These are phyloP conservation scores for Griposia aprilina DNA, from an alignment of 2,888 invertebrate genomes.

Conservation along the genomic window DNA sequence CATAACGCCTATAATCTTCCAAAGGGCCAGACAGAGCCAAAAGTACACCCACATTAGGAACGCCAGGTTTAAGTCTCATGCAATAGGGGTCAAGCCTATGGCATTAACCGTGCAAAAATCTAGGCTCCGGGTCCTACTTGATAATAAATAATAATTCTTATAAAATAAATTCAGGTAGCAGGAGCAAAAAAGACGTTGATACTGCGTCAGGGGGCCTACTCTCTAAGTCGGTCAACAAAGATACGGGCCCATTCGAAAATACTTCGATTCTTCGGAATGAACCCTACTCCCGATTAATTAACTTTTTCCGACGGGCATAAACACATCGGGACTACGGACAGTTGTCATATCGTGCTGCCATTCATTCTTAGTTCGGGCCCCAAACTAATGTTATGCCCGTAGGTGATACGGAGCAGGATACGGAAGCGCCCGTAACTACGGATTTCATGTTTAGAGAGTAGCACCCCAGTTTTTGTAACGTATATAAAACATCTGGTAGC, in stretches of 20 bases:
- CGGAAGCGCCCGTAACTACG: too few relatives aligned
- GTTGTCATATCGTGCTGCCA: too few relatives aligned
- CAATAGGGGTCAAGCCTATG: background rate
- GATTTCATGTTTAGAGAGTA: too few relatives aligned
- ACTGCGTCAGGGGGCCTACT: background rate
- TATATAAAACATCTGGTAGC: conserved; percentile 33
- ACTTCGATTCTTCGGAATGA: too few relatives aligned
- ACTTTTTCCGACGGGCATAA: too few relatives aligned
- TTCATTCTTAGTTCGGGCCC: too few relatives aligned
- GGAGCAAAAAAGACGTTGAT: conserved; percentile 3
- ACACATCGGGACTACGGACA: too few relatives aligned
- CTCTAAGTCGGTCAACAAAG: too few relatives aligned
- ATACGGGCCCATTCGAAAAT: too few relatives aligned
- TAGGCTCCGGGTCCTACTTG: background rate
- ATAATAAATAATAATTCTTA: background rate
- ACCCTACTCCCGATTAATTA: too few relatives aligned
- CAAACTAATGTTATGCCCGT: too few relatives aligned
- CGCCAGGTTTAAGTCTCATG: background rate
- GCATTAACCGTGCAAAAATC: background rate
- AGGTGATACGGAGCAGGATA: too few relatives aligned
- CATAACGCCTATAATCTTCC: background rate
- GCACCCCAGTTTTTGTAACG: conserved; percentile 21
- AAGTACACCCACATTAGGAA: background rate
- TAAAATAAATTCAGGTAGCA: background rate
- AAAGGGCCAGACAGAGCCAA: background rate